A percentile compares a stretch with the other conserved stretches of the same genome.
Conservation (phyloP, 2,113 vertebrate genomes). For the Psilopogon haemacephalus region DNA sequence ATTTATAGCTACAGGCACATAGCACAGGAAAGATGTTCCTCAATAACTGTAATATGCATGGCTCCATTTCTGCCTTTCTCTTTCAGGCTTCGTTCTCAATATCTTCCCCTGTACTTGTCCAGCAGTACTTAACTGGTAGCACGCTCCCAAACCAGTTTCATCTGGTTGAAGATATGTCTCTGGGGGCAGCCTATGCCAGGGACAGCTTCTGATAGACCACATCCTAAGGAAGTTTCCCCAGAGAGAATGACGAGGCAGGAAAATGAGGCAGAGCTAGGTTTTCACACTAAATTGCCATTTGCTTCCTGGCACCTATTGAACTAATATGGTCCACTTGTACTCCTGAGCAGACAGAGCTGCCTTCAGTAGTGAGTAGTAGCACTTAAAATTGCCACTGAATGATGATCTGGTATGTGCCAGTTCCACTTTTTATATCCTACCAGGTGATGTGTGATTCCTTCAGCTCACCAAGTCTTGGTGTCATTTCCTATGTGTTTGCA, state of each 20-base stretch:
- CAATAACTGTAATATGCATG: not conserved
- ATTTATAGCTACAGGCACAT: not conserved
- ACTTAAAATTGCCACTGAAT: not conserved
- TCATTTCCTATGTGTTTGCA: not conserved
- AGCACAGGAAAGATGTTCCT: not conserved
- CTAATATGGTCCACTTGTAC: not conserved
- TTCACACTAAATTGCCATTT: not conserved
- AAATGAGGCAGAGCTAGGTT: not conserved
- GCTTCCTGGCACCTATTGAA: not conserved
- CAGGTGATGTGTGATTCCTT: not conserved
- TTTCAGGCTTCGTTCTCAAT: not conserved
- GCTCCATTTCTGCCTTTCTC: not conserved
- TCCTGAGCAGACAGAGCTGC: not conserved
- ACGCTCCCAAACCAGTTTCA: not conserved
- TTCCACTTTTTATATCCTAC: not conserved
- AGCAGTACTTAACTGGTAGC: not conserved
- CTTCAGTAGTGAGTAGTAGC: not conserved
- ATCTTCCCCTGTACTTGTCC: not conserved
- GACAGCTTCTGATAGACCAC: not conserved
- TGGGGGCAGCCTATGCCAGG: fast-evolving
- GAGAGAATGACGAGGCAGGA: not conserved
- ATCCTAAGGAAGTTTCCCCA: not conserved
- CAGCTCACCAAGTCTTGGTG: not conserved
- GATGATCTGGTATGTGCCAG: not conserved
- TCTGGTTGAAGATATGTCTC: not conserved